Evolutionary conservation across 2,888 invertebrate genomes (phyloP), one percentile per base, ranked within the genome.

Genomic region (Leptodirus hochenwartii): DNA sequence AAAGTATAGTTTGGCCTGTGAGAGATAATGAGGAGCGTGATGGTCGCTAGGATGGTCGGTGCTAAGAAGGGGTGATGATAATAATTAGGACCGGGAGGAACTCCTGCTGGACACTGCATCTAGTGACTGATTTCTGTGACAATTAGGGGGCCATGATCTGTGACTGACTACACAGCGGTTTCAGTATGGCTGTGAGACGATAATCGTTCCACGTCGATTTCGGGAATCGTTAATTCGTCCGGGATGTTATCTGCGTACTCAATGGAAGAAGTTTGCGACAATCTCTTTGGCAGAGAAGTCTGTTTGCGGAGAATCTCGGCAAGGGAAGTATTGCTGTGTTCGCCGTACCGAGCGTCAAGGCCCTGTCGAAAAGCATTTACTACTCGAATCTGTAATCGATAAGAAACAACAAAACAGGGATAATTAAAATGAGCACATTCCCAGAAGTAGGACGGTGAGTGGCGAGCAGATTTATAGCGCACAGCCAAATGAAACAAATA

Each of bases 321-420:
- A 57, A 87, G 71, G 62, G 85, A 81, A 57, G 82, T 79, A 68
- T 80, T 84, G 58, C 80, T 80, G 64, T 81, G 78, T 64, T 85
- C 85, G 62, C 87, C 82, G 55, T 74, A 77, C 54, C 88, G 81
- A 59, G 87, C 76, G 67, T 93, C 93, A 65, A 95, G 76, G 63
- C 95, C 95, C 75, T 93, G 91, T 64, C 96, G 93, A 77, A 96
- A 98, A 68, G 96, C 96, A 71, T 96, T 96, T 67, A 98, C 95
- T 70, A 96, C 96, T 70, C 96, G 93, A 64, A 96, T 96, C 96
- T 96, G 81, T 62, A 69, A 68, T 57, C 47, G 51, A 54, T 52
- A 54, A 54, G 51, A 55, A 54, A 56, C 53, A 57, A 54, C 54
- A 55, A 55, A 57, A 56, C 53, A 52, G 51, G 50, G 47, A 51